Evolutionary conservation across 2,888 invertebrate genomes (phyloP), one percentile per base, ranked within the genome.

Genomic region (Cyclophora punctaria): DNA sequence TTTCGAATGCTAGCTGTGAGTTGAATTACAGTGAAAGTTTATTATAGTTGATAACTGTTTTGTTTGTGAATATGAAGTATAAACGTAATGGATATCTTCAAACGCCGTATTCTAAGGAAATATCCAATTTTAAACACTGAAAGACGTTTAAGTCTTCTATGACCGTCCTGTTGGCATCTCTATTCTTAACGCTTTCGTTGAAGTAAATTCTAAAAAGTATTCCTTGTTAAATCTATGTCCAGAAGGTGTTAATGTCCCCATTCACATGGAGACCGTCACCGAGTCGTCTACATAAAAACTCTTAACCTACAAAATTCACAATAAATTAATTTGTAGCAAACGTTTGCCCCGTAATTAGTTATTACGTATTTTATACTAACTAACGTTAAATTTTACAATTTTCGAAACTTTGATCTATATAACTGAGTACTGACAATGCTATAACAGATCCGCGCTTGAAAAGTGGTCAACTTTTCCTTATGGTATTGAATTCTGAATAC

Each of bases 1-100:
- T 83, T 66, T 73, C 63, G 67, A 75, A 77, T 71, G 82, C 80
- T 83, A 83, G 80, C 71, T 73, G 71, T 75, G 71, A 72, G 47
- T 56, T 51, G 46, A 34, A 20, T 48, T 44, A 44, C 44, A 44
- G 44, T 44, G 34, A 44, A 34, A 33, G 44, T 44, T 34, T 44
- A 44, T 44, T 20, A 44, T 5, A 5, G 5, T 37, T 37, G 4
- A 37, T 5, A 20, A 49, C 41, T 41, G 48, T 51, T 55, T 35
- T 50, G 51, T 49, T 55, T 40, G 7, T 44, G 34, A 33, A 44
- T 33, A 44, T 44, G 34, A 44, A 5, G 33, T 44, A 6, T 20
- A 33, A 34, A 44, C 4, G 34, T 44, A 44, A 44, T 44, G 6
- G 5, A 44, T 44, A 20, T 33, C 44, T 44, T 44, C 33, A 20